Evolutionary conservation across 1,140 invertebrate genomes (phyloP), one percentile per base, ranked within the genome.

Genomic region (Coboldia fuscipes): DNA sequence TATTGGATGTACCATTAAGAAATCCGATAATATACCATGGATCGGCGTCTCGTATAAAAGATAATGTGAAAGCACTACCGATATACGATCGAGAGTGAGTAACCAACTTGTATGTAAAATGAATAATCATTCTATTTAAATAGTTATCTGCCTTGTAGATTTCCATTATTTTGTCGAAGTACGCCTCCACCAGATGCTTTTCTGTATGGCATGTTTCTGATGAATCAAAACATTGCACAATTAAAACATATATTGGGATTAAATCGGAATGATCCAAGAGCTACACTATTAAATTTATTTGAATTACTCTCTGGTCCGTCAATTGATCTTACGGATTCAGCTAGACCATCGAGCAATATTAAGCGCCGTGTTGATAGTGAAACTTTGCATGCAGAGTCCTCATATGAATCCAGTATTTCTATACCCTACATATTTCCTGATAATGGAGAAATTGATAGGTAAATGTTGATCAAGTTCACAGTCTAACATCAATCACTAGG

Each of bases 141-240:
- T 39, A 36, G 2, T 18, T 31, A 37, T 39, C 38, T 38, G 34
- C 36, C 40, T 57, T 60, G 10, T 44, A 82, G 78, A 39, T 86
- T 86, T 57, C 81, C 81, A 16, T 47, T 88, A 13, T 84, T 71
- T 51, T 64, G 68, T 13, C 69, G 75, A 51, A 72, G 75, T 17
- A 78, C 41, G 37, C 36, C 50, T 36, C 47, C 48, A 72, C 45
- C 72, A 64, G 50, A 62, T 72, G 35, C 70, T 70, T 45, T 86
- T 75, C 57, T 70, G 42, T 85, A 86, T 57, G 83, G 71, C 28
- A 79, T 86, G 13, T 86, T 77, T 54, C 56, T 88, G 14, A 52
- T 89, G n/a, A 86, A 86, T 44, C 84, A 85, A 58, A 84, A 86
- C 53, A 79, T 88, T 39, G 75, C 77, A 30, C 82, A 86, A 53